Evolutionary conservation across 2,888 invertebrate genomes (phyloP), one percentile per base, ranked within the genome.

Genomic region (Nasonia oneida): DNA sequence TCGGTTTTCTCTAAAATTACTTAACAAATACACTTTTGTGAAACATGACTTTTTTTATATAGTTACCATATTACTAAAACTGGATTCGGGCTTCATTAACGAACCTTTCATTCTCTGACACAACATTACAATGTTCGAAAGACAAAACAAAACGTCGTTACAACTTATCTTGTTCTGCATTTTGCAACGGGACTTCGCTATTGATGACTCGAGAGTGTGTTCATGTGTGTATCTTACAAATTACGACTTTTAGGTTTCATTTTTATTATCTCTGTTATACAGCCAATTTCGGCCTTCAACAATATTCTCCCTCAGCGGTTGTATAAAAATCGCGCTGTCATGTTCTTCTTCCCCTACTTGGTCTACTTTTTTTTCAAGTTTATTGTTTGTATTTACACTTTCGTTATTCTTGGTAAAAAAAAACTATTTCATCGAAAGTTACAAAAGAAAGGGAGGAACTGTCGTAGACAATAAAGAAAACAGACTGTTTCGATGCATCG

Each of bases 1-100:
- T 67, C 57, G 50, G 64, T 79, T 79, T 74, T 79, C 37, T 71
- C 74, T 84, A 84, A 42, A 79, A 84, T 84, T 79, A 84, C 74
- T 57, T 79, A 79, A 84, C 79, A 84, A 83, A 83, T 76, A 83
- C 76, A 83, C 23, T 76, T 33, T 71, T 77, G 57, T 71, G 71
- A 77, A 77, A 84, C 50, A 67, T 37, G 50, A 50, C 37, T 84
- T 33, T 71, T 61, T 57, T 81, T 50, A 37, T 53, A 37, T 81
- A 82, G 53, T 67, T 61, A 61, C n/a, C n/a, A n/a, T 61, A 61
- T 70, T 15, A 61, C 29, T 61, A 77, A 37, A 18, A 47, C 47
- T 73, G n/a, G 37, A 83, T 8, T 53, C 42, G 77, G 57, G 71
- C 77, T n/a, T 71, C 33, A n/a, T 76, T 50, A 53, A 81, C 14